Conservation (phyloP, 2,113 vertebrate species). For the Alosa alosa region DNA sequence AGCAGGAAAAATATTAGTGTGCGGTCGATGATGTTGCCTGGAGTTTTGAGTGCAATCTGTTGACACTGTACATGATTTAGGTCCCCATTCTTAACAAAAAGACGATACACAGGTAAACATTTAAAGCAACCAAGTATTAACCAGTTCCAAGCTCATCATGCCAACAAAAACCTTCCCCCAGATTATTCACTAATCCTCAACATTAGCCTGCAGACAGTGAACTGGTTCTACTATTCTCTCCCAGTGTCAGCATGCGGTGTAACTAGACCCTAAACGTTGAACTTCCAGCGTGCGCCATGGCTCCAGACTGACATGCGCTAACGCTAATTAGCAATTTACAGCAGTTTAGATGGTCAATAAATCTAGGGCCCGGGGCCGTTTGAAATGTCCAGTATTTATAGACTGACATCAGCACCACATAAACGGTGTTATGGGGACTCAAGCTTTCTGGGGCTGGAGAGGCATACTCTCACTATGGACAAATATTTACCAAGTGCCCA, state of each 20-base stretch:
- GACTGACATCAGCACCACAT: slow-evolving; percentile 26
- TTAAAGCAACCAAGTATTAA: neutral
- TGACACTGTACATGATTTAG: neutral
- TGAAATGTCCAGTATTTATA: slow-evolving; percentile 57
- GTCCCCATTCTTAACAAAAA: neutral
- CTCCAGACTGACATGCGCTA: neutral
- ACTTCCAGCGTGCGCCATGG: neutral
- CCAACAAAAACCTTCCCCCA: neutral
- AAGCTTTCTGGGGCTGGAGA: slow-evolving; percentile 45
- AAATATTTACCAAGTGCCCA: slow-evolving; percentile 68
- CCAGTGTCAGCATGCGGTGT: neutral
- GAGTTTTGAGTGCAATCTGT: neutral
- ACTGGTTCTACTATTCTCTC: neutral
- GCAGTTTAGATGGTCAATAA: slow-evolving; percentile 20
- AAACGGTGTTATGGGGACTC: slow-evolving; percentile 64
- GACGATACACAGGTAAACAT: neutral
- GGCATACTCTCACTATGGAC: slow-evolving; percentile 67
- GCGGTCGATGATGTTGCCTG: neutral
- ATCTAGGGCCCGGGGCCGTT: neutral
- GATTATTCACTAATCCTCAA: neutral
- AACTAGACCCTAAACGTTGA: neutral
- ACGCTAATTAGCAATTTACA: slow-evolving; percentile 16
- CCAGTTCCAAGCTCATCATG: neutral
- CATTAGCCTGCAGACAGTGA: neutral
- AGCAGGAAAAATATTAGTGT: neutral